These are phyloP conservation scores for Lanius ludovicianus DNA, from an alignment of 2,113 vertebrate genomes.

Conservation along the genomic window DNA sequence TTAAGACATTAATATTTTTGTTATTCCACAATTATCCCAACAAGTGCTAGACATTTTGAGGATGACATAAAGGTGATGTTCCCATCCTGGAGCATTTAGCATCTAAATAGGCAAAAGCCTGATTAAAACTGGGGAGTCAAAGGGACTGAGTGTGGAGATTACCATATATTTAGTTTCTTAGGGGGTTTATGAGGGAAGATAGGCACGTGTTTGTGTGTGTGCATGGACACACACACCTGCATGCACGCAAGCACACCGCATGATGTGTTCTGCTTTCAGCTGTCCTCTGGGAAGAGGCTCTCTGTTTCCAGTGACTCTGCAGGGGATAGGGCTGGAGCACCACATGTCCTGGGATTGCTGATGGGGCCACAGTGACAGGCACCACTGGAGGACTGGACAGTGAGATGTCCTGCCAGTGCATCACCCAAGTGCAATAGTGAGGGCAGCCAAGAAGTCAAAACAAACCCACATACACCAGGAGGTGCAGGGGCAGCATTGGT, in stretches of 20 bases:
- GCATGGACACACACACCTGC: too few species aligned
- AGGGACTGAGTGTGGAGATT: neutral
- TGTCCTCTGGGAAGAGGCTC: neutral
- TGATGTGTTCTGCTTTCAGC: neutral
- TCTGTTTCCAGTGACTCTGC: neutral
- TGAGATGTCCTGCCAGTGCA: rapidly evolving
- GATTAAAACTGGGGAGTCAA: neutral
- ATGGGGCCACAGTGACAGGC: neutral
- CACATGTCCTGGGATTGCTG: neutral
- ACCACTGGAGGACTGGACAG: neutral
- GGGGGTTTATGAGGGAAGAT: neutral
- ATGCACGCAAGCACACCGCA: rapidly evolving
- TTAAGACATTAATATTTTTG: neutral
- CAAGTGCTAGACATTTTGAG: neutral
- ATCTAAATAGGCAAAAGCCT: neutral
- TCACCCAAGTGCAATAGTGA: neutral
- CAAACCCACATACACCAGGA: neutral
- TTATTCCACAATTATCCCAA: neutral
- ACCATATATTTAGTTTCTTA: neutral
- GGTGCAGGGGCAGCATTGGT: rapidly evolving
- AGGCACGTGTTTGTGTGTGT: neutral
- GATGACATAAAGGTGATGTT: neutral
- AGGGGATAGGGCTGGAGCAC: neutral
- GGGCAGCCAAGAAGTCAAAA: neutral
- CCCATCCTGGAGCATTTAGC: neutral